Evolutionary conservation across 2,797 vertebrate species (phyloP), one percentile per base, ranked within the genome.

Genomic region (Muscicapa striata): DNA sequence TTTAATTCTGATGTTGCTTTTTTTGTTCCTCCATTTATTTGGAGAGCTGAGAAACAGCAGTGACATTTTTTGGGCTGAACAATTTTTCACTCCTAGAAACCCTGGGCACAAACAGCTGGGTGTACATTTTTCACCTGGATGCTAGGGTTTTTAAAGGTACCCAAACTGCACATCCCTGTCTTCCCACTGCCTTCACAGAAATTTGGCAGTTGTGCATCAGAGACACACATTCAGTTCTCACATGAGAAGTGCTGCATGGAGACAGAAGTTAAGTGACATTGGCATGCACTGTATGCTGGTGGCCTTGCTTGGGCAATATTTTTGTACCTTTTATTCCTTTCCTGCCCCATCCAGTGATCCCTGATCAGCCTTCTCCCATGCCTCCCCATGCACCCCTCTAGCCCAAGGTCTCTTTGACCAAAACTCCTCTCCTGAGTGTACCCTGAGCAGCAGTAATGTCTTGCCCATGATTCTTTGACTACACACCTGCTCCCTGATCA

Each of bases 221-320:
- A 87, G 85, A 66, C 13, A n/a, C 14, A 13, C 23, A 63, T n/a
- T 66, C 48, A 49, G 1, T 52, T 40, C 30, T 68, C 43, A 48
- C 18, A 11, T 13, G 29, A 68, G 27, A 68, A 74, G 49, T 27
- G 27, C 15, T 59, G 32, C 19, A 19, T 3, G 58, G 43, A 23
- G n/a, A 34, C 8, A n/a, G 48, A 75, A n/a, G 30, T 32, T 58
- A 40, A 43, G 36, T 62, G 40, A 13, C 62, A 22, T 10, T 76
- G 51, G n/a, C 29, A 43, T 3, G 14, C 6, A 21, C 21, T 22
- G 8, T 22, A 43, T 21, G 27, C 51, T 69, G 29, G 36, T 11
- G 13, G 4, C 10, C 52, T 61, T 67, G 26, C 43, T 40, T 11
- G 3, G 9, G 10, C 2, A 2, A 51, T 0, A 0, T 17, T 72